Conservation (phyloP, 2,797 vertebrate genomes). For the Pangasius krempfi region DNA sequence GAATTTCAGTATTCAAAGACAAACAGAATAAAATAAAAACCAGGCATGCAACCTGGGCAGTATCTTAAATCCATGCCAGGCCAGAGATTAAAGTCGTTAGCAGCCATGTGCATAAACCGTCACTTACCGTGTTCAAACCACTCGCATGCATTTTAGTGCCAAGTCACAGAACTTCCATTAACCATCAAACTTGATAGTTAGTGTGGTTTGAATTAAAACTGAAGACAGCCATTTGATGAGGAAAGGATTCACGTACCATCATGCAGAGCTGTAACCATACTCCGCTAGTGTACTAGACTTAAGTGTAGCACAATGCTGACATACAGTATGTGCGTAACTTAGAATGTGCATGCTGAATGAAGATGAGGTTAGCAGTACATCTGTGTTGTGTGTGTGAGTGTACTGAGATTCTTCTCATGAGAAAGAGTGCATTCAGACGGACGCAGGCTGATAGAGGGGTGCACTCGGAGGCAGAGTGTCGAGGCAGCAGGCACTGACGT, state of each 20-base stretch:
- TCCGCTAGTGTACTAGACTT: not conserved
- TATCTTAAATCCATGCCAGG: constrained; percentile 8
- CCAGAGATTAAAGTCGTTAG: not conserved
- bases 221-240: not conserved
- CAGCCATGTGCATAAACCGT: not conserved
- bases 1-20: not conserved
- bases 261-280: not conserved
- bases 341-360: not conserved
- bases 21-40: not conserved
- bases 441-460: not conserved
- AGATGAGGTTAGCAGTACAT: not conserved
- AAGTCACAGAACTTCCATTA: not conserved
- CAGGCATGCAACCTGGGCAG: constrained; percentile 17
- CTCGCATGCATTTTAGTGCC: constrained; percentile 13
- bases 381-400: not conserved
- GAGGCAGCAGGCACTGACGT: constrained; percentile 24
- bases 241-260: not conserved
- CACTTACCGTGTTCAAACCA: constrained; percentile 15
- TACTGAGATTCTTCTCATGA: not conserved
- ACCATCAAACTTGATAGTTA: not conserved
- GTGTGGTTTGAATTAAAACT: not conserved
- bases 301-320: not conserved
- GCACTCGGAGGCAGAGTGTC: not conserved
- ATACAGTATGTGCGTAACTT: not conserved
- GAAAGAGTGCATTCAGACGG: not conserved